These are phyloP conservation scores for Notechis scutatus DNA, from an alignment of 2,113 vertebrate species.

Conservation along the genomic window DNA sequence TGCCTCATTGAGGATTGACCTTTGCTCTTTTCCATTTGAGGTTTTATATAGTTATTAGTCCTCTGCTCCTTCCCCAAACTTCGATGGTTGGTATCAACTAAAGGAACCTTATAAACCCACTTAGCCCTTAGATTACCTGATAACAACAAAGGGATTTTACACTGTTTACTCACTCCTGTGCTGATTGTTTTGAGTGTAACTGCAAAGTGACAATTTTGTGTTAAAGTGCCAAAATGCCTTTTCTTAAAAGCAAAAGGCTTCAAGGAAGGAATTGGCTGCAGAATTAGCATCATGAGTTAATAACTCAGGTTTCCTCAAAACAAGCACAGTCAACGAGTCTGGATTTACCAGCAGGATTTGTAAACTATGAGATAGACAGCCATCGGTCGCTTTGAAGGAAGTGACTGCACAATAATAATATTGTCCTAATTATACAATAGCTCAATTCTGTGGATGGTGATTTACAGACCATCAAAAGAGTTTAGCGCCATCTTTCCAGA, in stretches of 20 bases:
- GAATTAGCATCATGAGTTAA: not conserved
- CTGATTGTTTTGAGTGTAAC: not conserved
- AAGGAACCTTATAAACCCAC: not conserved
- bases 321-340: not conserved
- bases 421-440: not conserved
- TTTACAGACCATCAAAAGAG: not conserved
- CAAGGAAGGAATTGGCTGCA: not conserved
- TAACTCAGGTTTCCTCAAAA: not conserved
- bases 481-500: not conserved
- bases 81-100: conserved; percentile 10
- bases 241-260: no score
- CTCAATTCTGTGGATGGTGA: not conserved
- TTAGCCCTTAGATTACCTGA: not conserved
- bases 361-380: not conserved
- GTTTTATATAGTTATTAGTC: conserved; percentile 22
- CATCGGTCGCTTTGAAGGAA: not conserved
- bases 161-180: not conserved
- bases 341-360: not conserved
- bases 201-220: not conserved
- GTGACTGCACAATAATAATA: not conserved
- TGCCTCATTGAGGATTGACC: not conserved
- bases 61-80: conserved; percentile 21
- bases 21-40: conserved; percentile 27
- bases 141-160: not conserved
- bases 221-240: not conserved